Evolutionary conservation across 2,113 vertebrate genomes (phyloP).

Genomic region (Thinocorus orbignyianus): DNA sequence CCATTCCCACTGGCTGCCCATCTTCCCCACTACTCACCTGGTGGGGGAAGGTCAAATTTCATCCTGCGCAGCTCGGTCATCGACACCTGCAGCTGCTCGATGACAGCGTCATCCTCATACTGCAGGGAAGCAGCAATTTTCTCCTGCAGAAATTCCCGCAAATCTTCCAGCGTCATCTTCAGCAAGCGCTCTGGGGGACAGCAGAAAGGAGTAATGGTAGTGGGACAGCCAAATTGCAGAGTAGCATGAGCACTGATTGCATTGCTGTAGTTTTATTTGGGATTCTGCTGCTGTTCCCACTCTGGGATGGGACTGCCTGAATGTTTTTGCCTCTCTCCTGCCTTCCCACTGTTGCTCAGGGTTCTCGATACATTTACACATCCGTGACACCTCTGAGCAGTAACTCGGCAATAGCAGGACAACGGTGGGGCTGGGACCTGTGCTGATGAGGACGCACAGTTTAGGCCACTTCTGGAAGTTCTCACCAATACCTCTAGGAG

Average conservation of each 20-base stretch:
- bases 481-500: slow-evolving; percentile 55
- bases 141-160: slow-evolving; percentile 88
- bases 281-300: not conserved
- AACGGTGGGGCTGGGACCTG: not conserved
- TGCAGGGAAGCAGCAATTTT: slow-evolving; percentile 76
- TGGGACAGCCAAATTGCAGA: not conserved
- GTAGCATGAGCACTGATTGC: fast-evolving
- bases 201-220: not conserved
- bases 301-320: not conserved
- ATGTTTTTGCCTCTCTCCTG: not conserved
- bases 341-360: not conserved
- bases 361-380: not conserved
- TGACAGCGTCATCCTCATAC: slow-evolving; percentile 77
- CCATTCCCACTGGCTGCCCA: fast-evolving
- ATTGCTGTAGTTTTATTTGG: not conserved
- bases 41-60: slow-evolving; percentile 84
- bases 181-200: slow-evolving; percentile 75
- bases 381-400: not conserved
- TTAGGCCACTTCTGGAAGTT: not conserved
- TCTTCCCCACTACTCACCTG: slow-evolving; percentile 70
- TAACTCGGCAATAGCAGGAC: not conserved
- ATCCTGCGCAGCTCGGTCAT: slow-evolving; percentile 83
- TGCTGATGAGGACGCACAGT: not conserved
- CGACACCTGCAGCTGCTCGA: slow-evolving; percentile 80
- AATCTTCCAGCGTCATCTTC: slow-evolving; percentile 83